Conservation (phyloP, 1,140 invertebrate genomes). For the Rhopalosiphum padi region DNA sequence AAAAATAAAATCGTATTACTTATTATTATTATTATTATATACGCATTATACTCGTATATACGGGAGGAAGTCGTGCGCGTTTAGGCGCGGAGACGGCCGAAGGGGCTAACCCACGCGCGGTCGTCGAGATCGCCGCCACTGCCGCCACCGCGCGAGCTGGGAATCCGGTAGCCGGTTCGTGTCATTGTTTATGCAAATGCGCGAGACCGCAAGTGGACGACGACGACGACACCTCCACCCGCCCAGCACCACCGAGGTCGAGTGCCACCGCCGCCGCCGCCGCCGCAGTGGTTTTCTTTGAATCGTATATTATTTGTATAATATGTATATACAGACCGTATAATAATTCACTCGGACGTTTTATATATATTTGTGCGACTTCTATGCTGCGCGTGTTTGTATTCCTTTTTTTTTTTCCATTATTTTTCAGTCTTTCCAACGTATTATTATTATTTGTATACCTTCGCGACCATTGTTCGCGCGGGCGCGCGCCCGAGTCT, state of each 20-base stretch:
- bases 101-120: slow-evolving; percentile 34
- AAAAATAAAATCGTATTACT: neutral
- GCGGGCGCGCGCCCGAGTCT: neutral
- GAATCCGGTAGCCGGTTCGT: slow-evolving; percentile 57
- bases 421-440: neutral
- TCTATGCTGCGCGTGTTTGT: slow-evolving; percentile 1
- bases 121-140: neutral
- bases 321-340: neutral
- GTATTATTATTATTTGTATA: slow-evolving; percentile 4
- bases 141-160: neutral
- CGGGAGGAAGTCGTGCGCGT: neutral
- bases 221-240: slow-evolving; percentile 50
- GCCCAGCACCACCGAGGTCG: neutral
- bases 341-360: slow-evolving; percentile 52
- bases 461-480: slow-evolving; percentile 34
- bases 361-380: slow-evolving; percentile 40
- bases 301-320: slow-evolving; percentile 41
- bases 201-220: slow-evolving; percentile 45
- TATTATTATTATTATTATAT: neutral
- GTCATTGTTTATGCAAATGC: slow-evolving; percentile 56
- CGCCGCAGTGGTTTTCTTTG: slow-evolving; percentile 24
- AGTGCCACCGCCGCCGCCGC: neutral
- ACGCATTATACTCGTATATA: neutral
- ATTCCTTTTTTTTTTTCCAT: neutral
- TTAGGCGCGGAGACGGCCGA: neutral